Evolutionary conservation across 2,797 vertebrate genomes (phyloP).

Genomic region (Manis crassicaudata): DNA sequence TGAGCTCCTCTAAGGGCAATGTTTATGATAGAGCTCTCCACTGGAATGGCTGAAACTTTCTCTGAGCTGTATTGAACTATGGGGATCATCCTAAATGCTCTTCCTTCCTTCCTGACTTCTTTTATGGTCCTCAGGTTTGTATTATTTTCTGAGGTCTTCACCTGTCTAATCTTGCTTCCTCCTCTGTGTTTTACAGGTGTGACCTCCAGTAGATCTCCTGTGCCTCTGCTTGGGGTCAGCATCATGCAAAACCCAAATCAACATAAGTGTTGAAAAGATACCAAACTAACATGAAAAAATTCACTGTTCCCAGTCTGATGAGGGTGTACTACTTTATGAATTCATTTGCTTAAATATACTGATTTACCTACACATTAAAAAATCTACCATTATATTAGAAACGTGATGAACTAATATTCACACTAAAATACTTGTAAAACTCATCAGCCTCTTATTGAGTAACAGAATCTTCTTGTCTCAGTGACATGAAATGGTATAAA

Average conservation of each 20-base stretch:
- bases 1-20: not conserved
- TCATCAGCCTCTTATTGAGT: not conserved
- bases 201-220: not conserved
- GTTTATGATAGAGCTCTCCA: not conserved
- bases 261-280: not conserved
- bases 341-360: not conserved
- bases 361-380: not conserved
- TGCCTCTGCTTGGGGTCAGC: not conserved
- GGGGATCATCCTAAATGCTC: not conserved
- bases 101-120: not conserved
- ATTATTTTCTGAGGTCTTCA: not conserved
- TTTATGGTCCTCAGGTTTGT: not conserved
- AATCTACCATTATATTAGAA: not conserved
- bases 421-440: not conserved
- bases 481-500: not conserved
- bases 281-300: not conserved
- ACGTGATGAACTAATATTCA: not conserved
- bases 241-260: not conserved
- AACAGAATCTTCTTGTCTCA: not conserved
- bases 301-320: not conserved
- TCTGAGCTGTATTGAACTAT: not conserved
- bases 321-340: not conserved
- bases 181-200: not conserved
- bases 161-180: not conserved
- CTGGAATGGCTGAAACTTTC: not conserved